Conservation (phyloP, 2,113 vertebrate genomes). For the Erinaceus europaeus region DNA sequence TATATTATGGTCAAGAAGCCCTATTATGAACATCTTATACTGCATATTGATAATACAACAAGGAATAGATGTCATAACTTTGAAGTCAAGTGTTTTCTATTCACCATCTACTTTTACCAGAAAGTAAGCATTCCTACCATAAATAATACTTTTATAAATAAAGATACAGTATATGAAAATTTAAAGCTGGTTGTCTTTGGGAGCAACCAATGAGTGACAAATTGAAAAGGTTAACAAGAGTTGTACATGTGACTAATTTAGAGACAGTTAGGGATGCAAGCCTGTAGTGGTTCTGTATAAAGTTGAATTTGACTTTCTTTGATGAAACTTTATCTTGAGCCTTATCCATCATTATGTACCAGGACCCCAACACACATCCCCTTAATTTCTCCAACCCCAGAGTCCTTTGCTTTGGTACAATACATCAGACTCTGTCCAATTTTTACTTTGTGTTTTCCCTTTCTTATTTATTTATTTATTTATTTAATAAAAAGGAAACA, state of each 20-base stretch:
- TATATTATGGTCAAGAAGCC: background rate
- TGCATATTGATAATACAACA: background rate
- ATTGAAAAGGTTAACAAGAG: slow-evolving; percentile 2
- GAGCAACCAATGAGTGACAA: background rate
- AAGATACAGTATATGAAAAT: slow-evolving; percentile 1
- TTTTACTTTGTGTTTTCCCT: no score
- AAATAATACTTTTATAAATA: slow-evolving; percentile 14
- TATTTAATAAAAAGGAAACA: no score
- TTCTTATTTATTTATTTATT: no score
- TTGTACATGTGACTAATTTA: slow-evolving; percentile 6
- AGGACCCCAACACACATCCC: no score
- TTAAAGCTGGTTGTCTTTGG: background rate
- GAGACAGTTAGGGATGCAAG: slow-evolving; percentile 15
- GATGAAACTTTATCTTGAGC: background rate
- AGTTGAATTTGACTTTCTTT: background rate
- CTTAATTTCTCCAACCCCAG: no score
- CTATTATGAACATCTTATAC: background rate
- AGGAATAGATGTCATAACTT: background rate
- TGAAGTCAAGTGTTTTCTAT: background rate
- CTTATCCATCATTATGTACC: no score
- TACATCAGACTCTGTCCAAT: no score
- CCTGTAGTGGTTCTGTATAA: background rate
- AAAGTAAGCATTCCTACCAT: background rate
- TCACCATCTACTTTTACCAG: background rate
- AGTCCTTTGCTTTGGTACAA: no score